Base-by-base conservation (phyloP, 2,797 vertebrate species). In the Hephaestus fuliginosus region DNA sequence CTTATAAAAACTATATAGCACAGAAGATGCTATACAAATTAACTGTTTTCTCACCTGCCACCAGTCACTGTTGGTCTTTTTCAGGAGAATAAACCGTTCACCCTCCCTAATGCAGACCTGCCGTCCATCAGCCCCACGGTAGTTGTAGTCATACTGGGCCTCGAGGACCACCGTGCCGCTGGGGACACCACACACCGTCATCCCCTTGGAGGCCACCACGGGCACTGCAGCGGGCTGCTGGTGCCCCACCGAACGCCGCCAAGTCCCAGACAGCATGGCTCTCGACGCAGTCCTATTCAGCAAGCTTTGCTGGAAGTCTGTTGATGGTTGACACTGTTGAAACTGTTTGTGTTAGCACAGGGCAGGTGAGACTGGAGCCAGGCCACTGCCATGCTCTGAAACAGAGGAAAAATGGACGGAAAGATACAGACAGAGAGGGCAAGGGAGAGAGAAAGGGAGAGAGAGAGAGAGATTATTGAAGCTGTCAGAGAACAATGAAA, bases 61-160 rank as follows among this genome's bases (percentile, higher is more conserved):
- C 97, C 98, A 98, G 91, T 98, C 97, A 3, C 87, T 72, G 13
- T 97, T 98, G 53, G 96, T 95, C 88, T 97, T 98, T 80, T 91
- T 95, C 74, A 99, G 93, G 30, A 98, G 95, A 77, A 96, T 86
- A 73, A 99, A 97, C 7, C 94, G 93, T 39, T 99, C 97, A 0
- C 97, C 98, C 84, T 98, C 96, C 4, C 92, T 91, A 76, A 99
- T 97, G 91, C 93, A 96, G 57, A 98, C 95, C 43, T 91, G 93
- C 14, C 83, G 93, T 5, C 97, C 97, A 6, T 98, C 97, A 25
- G 95, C 88, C 0, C 93, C 95, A 0, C 94, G 92, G 81, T 98
- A 98, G 55, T 92, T 91, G 83, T 98, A 98, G 90, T 96, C 95
- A 52, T 97, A 97, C 88, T 97, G 96, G 44, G 96, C 96, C 56